Base-by-base conservation (phyloP, 2,888 invertebrate genomes). In the Tinea semifulvella region DNA sequence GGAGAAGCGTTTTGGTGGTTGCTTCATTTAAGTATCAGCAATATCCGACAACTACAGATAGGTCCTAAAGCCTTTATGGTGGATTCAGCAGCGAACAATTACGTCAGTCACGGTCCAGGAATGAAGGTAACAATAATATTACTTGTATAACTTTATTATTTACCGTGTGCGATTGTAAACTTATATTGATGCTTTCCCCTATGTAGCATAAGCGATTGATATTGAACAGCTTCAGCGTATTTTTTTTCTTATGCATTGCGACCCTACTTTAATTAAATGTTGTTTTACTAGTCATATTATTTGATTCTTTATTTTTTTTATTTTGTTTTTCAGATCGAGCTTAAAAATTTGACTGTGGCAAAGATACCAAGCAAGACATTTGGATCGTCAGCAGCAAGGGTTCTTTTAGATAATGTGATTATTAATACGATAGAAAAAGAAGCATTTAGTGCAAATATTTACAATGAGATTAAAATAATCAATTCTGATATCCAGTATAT, bases 1-100 rank as follows among this genome's bases (percentile, higher is more conserved):
- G 82, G 84, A 14, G 79, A 82, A 39, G 84, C 88, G 1, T 89
- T 90, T 57, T 86, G 87, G 25, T 86, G 88, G 82, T 74, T 90
- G 20, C 73, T 85, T 39, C 80, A 82, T 48, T 82, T 88, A 60
- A 77, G 68, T 45, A 82, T 90, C 50, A 73, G 60, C 47, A 81
- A 87, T 50, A 85, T 90, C 11, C 62, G 62, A 3, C 67, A 75
- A 18, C 63, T 90, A 43, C 73, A 80, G 45, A 68, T 90, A 25
- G 77, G 80, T 14, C 75, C 82, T 45, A 84, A 85, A 40, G 81
- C 89, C 0, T 90, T 90, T 61, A 82, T 83, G 53, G 81, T 88
- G 50, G 87, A 87, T 54, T 63, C 66, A 1, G 74, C 77, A 17
- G 82, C 85, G 49, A 80, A 82, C 40, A 85, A 85, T 59, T 81